Evolutionary conservation across 1,140 invertebrate species (phyloP).

Genomic region (Procambarus clarkii): DNA sequence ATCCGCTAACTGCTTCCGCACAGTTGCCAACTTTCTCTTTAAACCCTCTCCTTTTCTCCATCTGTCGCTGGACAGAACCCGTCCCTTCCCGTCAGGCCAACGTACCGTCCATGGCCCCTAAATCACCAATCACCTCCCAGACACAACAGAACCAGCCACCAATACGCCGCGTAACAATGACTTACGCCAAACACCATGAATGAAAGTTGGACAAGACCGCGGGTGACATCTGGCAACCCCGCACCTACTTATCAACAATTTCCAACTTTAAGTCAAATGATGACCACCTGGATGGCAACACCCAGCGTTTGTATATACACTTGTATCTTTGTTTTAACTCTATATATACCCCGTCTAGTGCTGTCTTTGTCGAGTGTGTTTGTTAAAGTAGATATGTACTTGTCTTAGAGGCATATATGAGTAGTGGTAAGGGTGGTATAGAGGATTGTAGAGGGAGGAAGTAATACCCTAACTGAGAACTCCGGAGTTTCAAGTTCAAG

Average conservation of each 20-base stretch:
- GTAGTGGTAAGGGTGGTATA: too few species aligned
- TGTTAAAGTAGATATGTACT: too few species aligned
- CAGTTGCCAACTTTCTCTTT: background rate
- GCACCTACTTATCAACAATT: slow-evolving; percentile 27
- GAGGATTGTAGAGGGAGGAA: background rate
- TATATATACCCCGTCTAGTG: background rate
- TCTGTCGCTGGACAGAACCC: too few species aligned
- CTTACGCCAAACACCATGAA: slow-evolving; percentile 25
- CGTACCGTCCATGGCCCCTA: too few species aligned
- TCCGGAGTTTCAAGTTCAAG: slow-evolving; percentile 46
- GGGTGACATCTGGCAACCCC: slow-evolving; percentile 18
- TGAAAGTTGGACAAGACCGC: slow-evolving; percentile 12
- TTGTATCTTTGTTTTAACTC: too few species aligned
- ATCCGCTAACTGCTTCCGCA: slow-evolving; percentile 40
- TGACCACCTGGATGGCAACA: slow-evolving; percentile 27
- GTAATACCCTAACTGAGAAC: slow-evolving; percentile 35
- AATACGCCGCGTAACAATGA: background rate
- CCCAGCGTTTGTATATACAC: too few species aligned
- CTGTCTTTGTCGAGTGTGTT: background rate
- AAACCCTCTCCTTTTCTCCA: too few species aligned
- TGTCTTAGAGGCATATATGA: too few species aligned
- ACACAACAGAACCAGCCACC: too few species aligned
- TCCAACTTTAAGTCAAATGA: slow-evolving; percentile 54
- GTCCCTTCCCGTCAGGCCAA: too few species aligned
- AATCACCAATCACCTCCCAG: too few species aligned